phyloP scores from a whole-genome alignment of 2,888 invertebrate species.

The Mactromeris polynyma region DNA sequence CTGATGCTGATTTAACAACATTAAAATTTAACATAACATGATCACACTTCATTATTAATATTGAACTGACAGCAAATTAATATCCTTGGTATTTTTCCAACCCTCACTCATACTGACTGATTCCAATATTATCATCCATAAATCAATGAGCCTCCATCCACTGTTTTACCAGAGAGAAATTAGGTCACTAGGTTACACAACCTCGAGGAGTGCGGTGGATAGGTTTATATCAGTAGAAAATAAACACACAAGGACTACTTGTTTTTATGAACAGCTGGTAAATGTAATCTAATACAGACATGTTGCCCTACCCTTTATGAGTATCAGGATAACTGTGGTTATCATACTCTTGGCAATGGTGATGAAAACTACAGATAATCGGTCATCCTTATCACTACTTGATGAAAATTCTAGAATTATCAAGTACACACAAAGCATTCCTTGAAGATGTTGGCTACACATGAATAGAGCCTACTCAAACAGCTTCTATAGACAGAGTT shows the following conservation, averaged over 20 bases:
- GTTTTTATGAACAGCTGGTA: neutral
- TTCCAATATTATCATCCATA: neutral
- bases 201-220: neutral
- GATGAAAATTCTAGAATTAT: neutral
- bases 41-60: neutral
- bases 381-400: neutral
- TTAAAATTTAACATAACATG: neutral
- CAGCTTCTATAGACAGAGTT: neutral
- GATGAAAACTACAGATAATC: neutral
- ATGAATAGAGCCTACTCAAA: too few species aligned
- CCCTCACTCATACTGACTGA: neutral
- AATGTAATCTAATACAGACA: neutral
- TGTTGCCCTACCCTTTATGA: neutral
- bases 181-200: slow-evolving; percentile 17
- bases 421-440: neutral
- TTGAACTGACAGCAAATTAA: neutral
- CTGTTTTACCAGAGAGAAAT: neutral
- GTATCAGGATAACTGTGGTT: neutral
- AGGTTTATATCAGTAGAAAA: neutral
- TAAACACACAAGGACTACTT: neutral
- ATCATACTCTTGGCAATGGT: neutral
- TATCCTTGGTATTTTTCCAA: neutral
- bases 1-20: neutral
- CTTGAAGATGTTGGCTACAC: neutral
- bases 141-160: slow-evolving; percentile 16